Evolutionary conservation across 2,888 invertebrate species (phyloP).

Genomic region (Drosophila mulleri): DNA sequence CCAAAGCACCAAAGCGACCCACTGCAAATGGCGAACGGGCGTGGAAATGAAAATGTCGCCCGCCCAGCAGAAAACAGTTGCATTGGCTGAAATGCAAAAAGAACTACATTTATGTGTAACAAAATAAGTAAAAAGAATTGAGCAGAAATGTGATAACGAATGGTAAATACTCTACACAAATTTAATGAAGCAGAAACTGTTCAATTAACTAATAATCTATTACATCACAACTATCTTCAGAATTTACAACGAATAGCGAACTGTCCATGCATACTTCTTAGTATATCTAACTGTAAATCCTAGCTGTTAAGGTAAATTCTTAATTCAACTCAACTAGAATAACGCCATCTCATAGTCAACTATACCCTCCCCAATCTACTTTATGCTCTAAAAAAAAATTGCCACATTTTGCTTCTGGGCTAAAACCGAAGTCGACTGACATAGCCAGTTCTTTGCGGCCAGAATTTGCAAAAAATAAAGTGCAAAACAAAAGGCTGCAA

Average conservation of each 20-base stretch:
- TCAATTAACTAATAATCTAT: neutral
- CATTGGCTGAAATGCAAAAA: conserved; percentile 28
- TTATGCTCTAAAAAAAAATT: conserved; percentile 7
- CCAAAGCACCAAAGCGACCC: conserved; percentile 6
- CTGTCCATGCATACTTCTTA: neutral
- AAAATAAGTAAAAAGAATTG: conserved; percentile 15
- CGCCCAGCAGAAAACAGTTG: conserved; percentile 31
- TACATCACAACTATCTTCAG: neutral
- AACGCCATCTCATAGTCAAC: no score
- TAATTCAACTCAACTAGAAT: neutral
- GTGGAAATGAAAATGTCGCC: conserved; percentile 19
- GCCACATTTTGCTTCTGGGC: conserved; percentile 38
- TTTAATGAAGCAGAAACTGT: neutral
- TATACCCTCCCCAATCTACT: neutral
- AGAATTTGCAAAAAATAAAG: conserved; percentile 56
- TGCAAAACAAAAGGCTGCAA: conserved; percentile 41
- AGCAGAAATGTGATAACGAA: conserved; percentile 12
- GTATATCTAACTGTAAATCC: neutral
- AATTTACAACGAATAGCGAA: neutral
- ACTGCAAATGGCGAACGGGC: conserved; percentile 25
- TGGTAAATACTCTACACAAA: neutral
- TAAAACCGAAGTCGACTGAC: conserved; percentile 63
- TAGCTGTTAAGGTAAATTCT: no score
- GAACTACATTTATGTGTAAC: conserved; percentile 11
- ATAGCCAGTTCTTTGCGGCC: conserved; percentile 40